A percentile compares a stretch with the other conserved stretches of the same genome.
These are phyloP conservation scores for Nomada fucata DNA, from an alignment of 2,888 invertebrate species.

Conservation along the genomic window DNA sequence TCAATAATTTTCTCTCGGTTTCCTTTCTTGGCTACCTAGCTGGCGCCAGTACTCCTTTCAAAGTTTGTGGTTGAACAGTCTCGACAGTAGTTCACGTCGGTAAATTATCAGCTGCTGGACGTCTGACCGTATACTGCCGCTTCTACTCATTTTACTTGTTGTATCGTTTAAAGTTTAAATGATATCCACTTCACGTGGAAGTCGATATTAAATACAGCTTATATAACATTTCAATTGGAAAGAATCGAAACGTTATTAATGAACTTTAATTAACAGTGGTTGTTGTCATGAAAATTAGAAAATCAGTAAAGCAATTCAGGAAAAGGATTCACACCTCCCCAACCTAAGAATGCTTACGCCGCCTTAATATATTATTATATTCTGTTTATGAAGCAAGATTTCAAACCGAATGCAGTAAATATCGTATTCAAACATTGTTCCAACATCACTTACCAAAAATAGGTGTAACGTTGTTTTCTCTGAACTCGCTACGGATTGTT, in stretches of 20 bases:
- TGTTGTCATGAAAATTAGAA: not conserved
- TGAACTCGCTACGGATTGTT: too few species aligned
- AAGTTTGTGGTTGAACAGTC: slow-evolving; percentile 36
- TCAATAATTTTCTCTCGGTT: slow-evolving; percentile 68
- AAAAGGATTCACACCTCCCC: not conserved
- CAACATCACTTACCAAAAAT: too few species aligned
- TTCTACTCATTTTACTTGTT: slow-evolving; percentile 2
- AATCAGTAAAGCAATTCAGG: not conserved
- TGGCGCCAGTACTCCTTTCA: slow-evolving; percentile 69
- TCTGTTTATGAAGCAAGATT: too few species aligned
- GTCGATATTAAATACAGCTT: not conserved
- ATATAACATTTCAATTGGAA: not conserved
- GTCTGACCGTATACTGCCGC: slow-evolving; percentile 17
- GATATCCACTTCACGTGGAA: not conserved
- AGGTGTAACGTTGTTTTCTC: too few species aligned
- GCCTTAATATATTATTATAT: too few species aligned
- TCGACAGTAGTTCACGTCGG: slow-evolving; percentile 65
- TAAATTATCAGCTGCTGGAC: slow-evolving; percentile 71
- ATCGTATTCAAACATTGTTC: not conserved
- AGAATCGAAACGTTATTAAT: not conserved
- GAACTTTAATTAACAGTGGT: not conserved
- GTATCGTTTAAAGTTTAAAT: not conserved
- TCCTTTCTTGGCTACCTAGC: slow-evolving; percentile 59
- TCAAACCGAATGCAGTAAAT: not conserved
- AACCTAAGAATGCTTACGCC: too few species aligned